These are phyloP conservation scores for Argyrosomus regius DNA, from an alignment of 2,797 vertebrate genomes.

Conservation along the genomic window DNA sequence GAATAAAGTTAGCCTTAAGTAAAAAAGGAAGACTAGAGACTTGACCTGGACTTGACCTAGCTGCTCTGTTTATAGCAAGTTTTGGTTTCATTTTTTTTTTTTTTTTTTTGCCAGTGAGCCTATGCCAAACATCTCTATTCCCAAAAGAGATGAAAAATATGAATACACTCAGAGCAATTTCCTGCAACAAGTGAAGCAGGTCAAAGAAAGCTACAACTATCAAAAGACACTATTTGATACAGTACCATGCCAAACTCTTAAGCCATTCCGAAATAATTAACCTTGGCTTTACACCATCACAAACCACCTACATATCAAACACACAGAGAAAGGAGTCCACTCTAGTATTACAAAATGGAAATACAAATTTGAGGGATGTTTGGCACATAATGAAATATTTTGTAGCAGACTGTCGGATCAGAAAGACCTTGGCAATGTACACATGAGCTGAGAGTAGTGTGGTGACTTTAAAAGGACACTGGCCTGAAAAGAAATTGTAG, in stretches of 20 bases:
- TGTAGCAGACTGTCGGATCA: conserved; percentile 10
- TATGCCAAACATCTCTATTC: background rate
- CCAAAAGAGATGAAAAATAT: too few species aligned
- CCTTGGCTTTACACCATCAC: background rate
- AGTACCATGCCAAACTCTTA: background rate
- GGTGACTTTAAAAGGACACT: background rate
- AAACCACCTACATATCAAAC: background rate
- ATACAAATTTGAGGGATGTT: background rate
- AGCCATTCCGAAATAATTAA: background rate
- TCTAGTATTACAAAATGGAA: background rate
- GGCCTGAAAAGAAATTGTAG: background rate
- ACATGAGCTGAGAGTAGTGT: background rate
- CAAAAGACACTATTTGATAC: background rate
- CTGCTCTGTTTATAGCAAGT: background rate
- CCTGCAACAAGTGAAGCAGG: background rate
- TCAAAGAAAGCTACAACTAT: background rate
- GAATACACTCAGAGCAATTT: background rate
- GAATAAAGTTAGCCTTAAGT: too few species aligned
- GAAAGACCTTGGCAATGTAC: background rate
- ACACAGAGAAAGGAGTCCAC: background rate
- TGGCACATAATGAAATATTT: background rate
- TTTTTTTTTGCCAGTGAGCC: background rate
- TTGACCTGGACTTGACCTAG: background rate
- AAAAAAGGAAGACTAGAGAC: too few species aligned
- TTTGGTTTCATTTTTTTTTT: background rate